These are phyloP conservation scores for Pemphigus obesinymphae DNA, from an alignment of 1,140 invertebrate species.

Conservation along the genomic window DNA sequence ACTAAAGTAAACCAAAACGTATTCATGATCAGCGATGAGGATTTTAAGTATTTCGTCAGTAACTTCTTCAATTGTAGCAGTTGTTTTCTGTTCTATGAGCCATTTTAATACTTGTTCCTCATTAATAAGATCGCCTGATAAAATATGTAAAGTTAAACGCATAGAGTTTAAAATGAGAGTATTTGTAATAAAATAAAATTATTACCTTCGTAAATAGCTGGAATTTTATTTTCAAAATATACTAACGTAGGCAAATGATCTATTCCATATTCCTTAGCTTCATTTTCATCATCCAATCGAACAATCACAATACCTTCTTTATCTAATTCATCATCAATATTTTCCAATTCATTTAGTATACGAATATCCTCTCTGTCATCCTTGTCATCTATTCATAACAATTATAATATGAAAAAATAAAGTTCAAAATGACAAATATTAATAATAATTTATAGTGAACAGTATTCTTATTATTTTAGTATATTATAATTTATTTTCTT, in stretches of 20 bases:
- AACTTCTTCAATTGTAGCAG: constrained; percentile 90
- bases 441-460: not conserved
- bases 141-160: not conserved
- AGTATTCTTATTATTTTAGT: too few species aligned
- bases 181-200: not conserved
- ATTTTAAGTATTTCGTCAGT: constrained; percentile 85
- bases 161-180: not conserved
- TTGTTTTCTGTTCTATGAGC: constrained; percentile 84
- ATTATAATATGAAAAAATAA: constrained; percentile 23
- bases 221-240: constrained; percentile 89
- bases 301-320: constrained; percentile 86
- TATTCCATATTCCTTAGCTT: constrained; percentile 86
- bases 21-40: constrained; percentile 85
- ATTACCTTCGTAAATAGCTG: constrained; percentile 76
- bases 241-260: constrained; percentile 81
- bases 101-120: constrained; percentile 87
- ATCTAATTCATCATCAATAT: constrained; percentile 87
- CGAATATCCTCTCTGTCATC: constrained; percentile 83
- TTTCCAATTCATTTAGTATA: constrained; percentile 82
- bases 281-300: constrained; percentile 78
- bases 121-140: constrained; percentile 78
- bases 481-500: too few species aligned
- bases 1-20: constrained; percentile 91
- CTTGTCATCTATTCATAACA: constrained; percentile 68
- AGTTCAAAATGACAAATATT: not conserved